Evolutionary conservation across 2,888 invertebrate species (phyloP), one percentile per base, ranked within the genome.

Genomic region (Dynastes maya): DNA sequence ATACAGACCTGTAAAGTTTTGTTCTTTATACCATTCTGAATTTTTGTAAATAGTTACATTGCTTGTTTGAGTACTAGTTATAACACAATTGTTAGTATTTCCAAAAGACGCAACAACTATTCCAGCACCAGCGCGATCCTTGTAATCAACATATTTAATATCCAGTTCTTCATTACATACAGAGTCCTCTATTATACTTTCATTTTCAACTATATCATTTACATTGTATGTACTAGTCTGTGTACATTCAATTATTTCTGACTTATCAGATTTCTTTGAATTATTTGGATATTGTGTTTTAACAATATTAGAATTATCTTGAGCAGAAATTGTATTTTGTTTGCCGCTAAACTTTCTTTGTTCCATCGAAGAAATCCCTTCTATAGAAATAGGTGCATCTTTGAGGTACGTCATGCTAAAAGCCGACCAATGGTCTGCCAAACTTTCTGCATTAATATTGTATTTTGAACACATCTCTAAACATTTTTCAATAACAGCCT

Each of bases 401-500:
- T 91, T 90, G 81, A 92, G 88, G 85, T 93, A 89, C 49, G 94
- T 93, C 77, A 93, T 89, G 83, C 93, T 93, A 87, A 92, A 96
- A 27, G 95, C 95, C 89, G 94, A 91, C 95, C 95, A 96, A 90
- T 93, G 91, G 86, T 94, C 93, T 74, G 93, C 94, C 83, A 95
- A 92, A 84, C 93, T 92, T 86, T 93, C 93, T 55, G 94, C 92
- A 81, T 90, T 90, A 71, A 95, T 88, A 83, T 91, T 89, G 86
- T 95, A 92, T 75, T 90, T 90, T 81, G 90, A 87, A 86, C 95
- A 94, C 82, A 95, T 89, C 87, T 92, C 92, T 84, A 92, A 90
- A 86, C 79, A 75, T 64, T 77, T 75, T 37, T 75, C 58, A n/a
- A 79, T 61, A 13, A 79, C 29, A 27, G 55, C 55, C 16, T 75